Conservation (phyloP, 1,140 invertebrate species). For the Danaus plexippus region DNA sequence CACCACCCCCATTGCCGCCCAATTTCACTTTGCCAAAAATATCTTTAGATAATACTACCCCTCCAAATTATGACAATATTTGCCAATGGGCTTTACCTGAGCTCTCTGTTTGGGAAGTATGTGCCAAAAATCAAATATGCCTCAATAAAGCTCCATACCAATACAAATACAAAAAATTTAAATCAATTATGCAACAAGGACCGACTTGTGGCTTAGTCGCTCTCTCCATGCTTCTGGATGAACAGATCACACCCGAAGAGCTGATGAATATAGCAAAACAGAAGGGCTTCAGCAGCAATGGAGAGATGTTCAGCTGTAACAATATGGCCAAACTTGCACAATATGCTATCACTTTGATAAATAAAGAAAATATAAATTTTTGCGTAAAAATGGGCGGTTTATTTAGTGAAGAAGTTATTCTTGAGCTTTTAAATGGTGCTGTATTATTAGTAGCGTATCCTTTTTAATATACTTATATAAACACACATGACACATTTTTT, state of each 20-base stretch:
- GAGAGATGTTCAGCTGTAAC: conserved; percentile 88
- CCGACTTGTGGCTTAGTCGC: conserved; percentile 88
- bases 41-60: conserved; percentile 16
- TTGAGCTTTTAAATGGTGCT: conserved; percentile 71
- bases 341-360: conserved; percentile 54
- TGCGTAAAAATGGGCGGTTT: conserved; percentile 39
- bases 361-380: conserved; percentile 36
- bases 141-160: conserved; percentile 46
- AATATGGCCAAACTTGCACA: conserved; percentile 76
- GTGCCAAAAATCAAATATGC: conserved; percentile 62
- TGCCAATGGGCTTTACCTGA: conserved; percentile 62
- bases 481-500: not conserved
- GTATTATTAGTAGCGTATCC: conserved; percentile 76
- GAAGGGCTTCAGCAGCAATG: conserved; percentile 80
- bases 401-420: conserved; percentile 56
- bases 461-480: conserved; percentile 37
- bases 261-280: conserved; percentile 75
- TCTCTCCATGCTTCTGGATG: conserved; percentile 80
- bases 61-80: conserved; percentile 22
- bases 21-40: conserved; percentile 11
- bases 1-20: conserved; percentile 26
- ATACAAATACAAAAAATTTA: conserved; percentile 50
- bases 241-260: conserved; percentile 73
- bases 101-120: conserved; percentile 62
- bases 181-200: conserved; percentile 67